Evolutionary conservation across 2,113 vertebrate species (phyloP).

Genomic region (Pungitius pungitius): DNA sequence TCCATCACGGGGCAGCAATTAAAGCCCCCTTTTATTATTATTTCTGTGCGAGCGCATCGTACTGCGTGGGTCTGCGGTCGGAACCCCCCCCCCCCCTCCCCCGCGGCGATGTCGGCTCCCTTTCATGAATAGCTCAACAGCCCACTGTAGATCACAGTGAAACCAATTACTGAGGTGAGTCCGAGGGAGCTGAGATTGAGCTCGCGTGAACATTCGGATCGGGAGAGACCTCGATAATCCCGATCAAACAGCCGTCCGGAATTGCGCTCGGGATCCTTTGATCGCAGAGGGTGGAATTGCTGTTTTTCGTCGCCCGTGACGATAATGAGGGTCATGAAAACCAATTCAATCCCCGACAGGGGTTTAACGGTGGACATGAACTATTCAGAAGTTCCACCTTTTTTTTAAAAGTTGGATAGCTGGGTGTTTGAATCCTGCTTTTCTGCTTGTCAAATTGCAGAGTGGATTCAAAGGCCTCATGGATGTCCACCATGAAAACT

Average conservation of each 20-base stretch:
- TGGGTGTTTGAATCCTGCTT: constrained; percentile 6
- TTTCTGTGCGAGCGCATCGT: constrained; percentile 50
- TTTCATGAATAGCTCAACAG: constrained; percentile 71
- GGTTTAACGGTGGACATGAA: constrained; percentile 27
- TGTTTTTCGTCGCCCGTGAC: constrained; percentile 20
- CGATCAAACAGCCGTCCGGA: constrained; percentile 29
- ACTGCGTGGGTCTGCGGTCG: constrained; percentile 30
- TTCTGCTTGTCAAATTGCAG: not conserved
- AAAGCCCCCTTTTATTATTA: constrained; percentile 34
- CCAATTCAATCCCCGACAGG: constrained; percentile 11
- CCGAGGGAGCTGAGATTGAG: constrained; percentile 56
- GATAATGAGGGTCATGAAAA: constrained; percentile 27
- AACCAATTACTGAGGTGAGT: constrained; percentile 74
- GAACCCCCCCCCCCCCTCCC: too few relatives aligned
- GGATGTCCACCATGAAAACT: not conserved
- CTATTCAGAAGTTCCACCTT: constrained; percentile 36
- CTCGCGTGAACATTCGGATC: constrained; percentile 46
- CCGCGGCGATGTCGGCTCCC: constrained; percentile 46
- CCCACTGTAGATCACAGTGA: constrained; percentile 66
- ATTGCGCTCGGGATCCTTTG: constrained; percentile 32
- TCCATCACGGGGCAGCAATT: constrained; percentile 47
- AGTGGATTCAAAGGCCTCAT: not conserved
- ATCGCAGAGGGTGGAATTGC: constrained; percentile 22
- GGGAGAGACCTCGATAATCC: constrained; percentile 42
- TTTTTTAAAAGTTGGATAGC: constrained; percentile 36